Conservation (phyloP, 1,140 invertebrate genomes). For the Camponotus pennsylvanicus region DNA sequence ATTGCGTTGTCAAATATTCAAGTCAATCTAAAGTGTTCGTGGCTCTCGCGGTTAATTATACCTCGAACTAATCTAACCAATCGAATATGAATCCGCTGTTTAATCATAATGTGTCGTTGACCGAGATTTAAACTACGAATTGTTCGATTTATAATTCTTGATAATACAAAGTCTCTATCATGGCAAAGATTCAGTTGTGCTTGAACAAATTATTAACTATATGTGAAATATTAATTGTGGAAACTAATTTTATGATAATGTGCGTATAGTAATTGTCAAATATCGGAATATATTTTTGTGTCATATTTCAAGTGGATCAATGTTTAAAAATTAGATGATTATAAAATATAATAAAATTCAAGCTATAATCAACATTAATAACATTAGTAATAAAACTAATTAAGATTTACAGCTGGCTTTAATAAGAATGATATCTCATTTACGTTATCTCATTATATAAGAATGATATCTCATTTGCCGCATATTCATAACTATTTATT, state of each 20-base stretch:
- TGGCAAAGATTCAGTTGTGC: neutral
- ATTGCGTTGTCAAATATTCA: slow-evolving; percentile 76
- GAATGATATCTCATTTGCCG: neutral
- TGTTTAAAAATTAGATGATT: neutral
- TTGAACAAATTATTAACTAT: slow-evolving; percentile 26
- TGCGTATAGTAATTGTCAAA: neutral
- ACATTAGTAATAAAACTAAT: too few relatives aligned
- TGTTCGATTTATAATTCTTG: slow-evolving; percentile 23
- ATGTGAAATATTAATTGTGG: slow-evolving; percentile 20
- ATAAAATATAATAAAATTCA: neutral
- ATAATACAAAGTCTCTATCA: slow-evolving; percentile 18
- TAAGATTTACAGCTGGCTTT: neutral
- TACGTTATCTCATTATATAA: too few relatives aligned
- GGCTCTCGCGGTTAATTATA: slow-evolving; percentile 66
- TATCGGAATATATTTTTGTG: neutral
- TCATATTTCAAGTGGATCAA: neutral
- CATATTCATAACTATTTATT: too few relatives aligned
- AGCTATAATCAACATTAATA: neutral
- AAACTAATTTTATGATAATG: slow-evolving; percentile 4
- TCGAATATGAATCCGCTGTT: neutral
- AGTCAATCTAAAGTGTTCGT: slow-evolving; percentile 77
- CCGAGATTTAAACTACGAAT: neutral
- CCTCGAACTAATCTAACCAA: slow-evolving; percentile 82
- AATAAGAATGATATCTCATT: neutral
- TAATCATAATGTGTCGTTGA: neutral